Evolutionary conservation across 2,888 invertebrate species (phyloP), one percentile per base, ranked within the genome.

Genomic region (Tachina grossa): DNA sequence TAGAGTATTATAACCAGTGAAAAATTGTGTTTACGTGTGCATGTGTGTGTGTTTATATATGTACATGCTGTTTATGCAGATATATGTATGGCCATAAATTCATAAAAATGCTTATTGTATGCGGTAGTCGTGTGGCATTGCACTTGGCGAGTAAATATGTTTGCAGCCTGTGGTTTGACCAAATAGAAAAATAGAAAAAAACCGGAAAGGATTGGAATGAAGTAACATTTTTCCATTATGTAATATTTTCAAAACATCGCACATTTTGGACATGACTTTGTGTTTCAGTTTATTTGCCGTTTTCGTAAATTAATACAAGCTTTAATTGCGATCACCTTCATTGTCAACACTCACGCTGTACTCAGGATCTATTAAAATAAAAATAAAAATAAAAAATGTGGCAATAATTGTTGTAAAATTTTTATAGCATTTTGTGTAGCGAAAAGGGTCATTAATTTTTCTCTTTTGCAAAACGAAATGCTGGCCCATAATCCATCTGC

Each of bases 51-150:
- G 22, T 31, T 10, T 39, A 16, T 45, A 8, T 45, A 45, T 14
- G 4, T 31, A 5, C 5, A 5, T 31, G 31, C 4, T 19, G 19
- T 45, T 6, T 22, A 19, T 63, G 43, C 9, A 10, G 1, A 11
- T 43, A 19, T 43, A 19, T 22, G 13, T 31, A 9, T 61, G 61
- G 43, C 59, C 43, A 71, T 66, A 55, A 72, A 55, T 55, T 66
- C 76, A 53, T 61, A 55, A 65, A 57, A 66, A 71, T 77, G n/a
- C 57, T 45, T 65, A 31, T 57, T 65, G 69, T 66, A 75, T 85
- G 83, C 85, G 83, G 82, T 76, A 85, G 85, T 83, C 83, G 85
- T 72, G 83, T 83, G 78, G 79, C 83, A 83, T 83, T 85, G 85
- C 82, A 76, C 85, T 83, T 85, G 82, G 79, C 43, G 43, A n/a